Percentiles rank a stretch among this genome's conserved stretches.
Evolutionary conservation across 2,797 vertebrate species (phyloP).

Genomic region (Phrynocephalus guinanensis): DNA sequence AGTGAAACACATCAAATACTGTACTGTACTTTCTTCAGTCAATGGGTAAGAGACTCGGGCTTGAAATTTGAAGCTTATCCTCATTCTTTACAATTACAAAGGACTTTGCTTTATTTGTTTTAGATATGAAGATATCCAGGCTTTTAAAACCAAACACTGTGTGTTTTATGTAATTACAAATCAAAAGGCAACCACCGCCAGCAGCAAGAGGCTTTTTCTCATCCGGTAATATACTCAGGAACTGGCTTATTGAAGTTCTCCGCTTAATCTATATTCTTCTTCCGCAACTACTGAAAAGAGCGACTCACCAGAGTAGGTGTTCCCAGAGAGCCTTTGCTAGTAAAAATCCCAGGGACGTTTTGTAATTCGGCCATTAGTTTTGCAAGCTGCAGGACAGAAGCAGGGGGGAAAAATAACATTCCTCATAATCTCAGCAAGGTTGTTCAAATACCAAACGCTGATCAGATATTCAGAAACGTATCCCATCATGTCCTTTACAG

Average conservation of each 20-base stretch:
- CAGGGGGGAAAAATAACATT: slow-evolving; percentile 24
- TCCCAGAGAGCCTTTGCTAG: slow-evolving; percentile 76
- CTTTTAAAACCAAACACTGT: slow-evolving; percentile 36
- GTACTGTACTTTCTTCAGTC: background rate
- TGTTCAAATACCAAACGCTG: slow-evolving; percentile 35
- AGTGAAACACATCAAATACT: background rate
- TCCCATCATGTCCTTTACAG: slow-evolving; percentile 45
- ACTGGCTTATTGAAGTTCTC: background rate
- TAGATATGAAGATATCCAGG: slow-evolving; percentile 31
- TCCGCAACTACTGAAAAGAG: background rate
- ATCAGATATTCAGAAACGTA: background rate
- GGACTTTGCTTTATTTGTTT: slow-evolving; percentile 17
- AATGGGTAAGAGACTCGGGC: background rate
- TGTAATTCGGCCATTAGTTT: slow-evolving; percentile 96
- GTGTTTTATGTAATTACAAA: slow-evolving; percentile 30
- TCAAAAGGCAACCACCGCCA: slow-evolving; percentile 29
- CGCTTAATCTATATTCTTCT: slow-evolving; percentile 22
- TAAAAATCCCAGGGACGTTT: slow-evolving; percentile 87
- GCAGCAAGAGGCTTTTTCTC: background rate
- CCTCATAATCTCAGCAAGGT: slow-evolving; percentile 45
- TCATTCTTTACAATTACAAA: slow-evolving; percentile 34
- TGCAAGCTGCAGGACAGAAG: slow-evolving; percentile 83
- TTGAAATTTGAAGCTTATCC: slow-evolving; percentile 37
- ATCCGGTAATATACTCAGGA: slow-evolving; percentile 39
- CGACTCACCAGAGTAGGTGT: slow-evolving; percentile 79